phyloP scores from a whole-genome alignment of 2,113 vertebrate species.

The Gorsachius goisagi region DNA sequence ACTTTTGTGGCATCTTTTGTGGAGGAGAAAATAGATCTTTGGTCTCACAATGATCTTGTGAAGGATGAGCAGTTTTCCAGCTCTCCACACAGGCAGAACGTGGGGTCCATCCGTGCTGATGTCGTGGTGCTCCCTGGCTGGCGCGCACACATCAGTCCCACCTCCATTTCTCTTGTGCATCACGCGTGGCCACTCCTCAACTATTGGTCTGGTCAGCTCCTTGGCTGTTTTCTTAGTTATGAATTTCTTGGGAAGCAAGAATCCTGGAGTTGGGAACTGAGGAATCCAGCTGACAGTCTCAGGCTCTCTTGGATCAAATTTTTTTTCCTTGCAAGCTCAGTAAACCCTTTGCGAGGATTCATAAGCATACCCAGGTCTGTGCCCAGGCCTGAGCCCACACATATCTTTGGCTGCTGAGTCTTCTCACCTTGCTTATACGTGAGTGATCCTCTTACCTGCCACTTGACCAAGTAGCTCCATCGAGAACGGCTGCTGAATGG shows the following conservation, averaged over 20 bases:
- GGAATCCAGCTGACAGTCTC: not conserved
- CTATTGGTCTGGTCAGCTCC: not conserved
- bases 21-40: not conserved
- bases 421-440: not conserved
- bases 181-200: rapidly evolving
- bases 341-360: not conserved
- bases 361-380: not conserved
- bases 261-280: not conserved
- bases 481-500: not conserved
- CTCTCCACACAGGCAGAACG: not conserved
- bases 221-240: not conserved
- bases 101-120: not conserved
- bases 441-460: not conserved
- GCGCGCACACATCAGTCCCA: not conserved
- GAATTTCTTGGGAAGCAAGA: not conserved
- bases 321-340: not conserved
- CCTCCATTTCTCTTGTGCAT: not conserved
- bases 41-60: not conserved
- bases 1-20: not conserved
- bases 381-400: not conserved
- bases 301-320: not conserved
- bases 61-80: not conserved
- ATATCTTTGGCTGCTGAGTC: not conserved
- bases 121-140: not conserved
- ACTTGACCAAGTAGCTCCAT: not conserved